Percentiles rank a stretch among this genome's conserved stretches.
Conservation (phyloP, 2,888 invertebrate species). For the Megaustenia siamemsis region DNA sequence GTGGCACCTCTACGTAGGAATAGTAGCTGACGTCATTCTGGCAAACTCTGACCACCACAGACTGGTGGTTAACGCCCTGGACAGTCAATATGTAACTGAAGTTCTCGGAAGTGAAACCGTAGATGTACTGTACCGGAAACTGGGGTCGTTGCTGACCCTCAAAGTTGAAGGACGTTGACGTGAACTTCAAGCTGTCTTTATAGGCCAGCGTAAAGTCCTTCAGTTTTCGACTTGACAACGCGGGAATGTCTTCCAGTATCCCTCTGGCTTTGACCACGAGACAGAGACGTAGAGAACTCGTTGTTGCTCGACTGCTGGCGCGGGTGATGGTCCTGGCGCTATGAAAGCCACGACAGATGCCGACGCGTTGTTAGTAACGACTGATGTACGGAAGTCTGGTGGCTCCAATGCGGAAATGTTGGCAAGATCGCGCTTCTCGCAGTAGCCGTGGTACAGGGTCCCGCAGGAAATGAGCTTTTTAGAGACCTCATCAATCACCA, state of each 20-base stretch:
- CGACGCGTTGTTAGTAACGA: conserved; percentile 96
- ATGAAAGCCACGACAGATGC: conserved; percentile 98
- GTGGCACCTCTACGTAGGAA: conserved; percentile 98
- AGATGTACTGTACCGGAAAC: conserved; percentile 96
- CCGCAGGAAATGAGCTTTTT: conserved; percentile 94
- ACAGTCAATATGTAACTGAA: conserved; percentile 98
- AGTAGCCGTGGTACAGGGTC: conserved; percentile 93
- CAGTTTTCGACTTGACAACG: conserved; percentile 85
- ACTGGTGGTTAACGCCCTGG: conserved; percentile 90
- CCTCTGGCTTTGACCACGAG: conserved; percentile 81
- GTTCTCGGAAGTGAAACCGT: conserved; percentile 96
- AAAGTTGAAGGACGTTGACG: conserved; percentile 85
- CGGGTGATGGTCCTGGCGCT: conserved; percentile 91
- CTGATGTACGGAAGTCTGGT: conserved; percentile 82
- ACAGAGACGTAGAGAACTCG: conserved; percentile 94
- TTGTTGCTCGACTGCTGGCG: not conserved
- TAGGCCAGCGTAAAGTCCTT: conserved; percentile 92
- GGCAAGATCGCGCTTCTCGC: conserved; percentile 91
- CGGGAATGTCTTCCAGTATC: conserved; percentile 57
- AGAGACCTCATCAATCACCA: conserved; percentile 94
- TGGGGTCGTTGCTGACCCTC: conserved; percentile 93
- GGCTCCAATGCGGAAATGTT: conserved; percentile 87
- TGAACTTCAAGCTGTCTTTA: conserved; percentile 81
- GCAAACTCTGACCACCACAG: conserved; percentile 95
- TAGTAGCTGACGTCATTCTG: conserved; percentile 97